Base-by-base conservation (phyloP, 2,797 vertebrate species). In the Lophius americanus region DNA sequence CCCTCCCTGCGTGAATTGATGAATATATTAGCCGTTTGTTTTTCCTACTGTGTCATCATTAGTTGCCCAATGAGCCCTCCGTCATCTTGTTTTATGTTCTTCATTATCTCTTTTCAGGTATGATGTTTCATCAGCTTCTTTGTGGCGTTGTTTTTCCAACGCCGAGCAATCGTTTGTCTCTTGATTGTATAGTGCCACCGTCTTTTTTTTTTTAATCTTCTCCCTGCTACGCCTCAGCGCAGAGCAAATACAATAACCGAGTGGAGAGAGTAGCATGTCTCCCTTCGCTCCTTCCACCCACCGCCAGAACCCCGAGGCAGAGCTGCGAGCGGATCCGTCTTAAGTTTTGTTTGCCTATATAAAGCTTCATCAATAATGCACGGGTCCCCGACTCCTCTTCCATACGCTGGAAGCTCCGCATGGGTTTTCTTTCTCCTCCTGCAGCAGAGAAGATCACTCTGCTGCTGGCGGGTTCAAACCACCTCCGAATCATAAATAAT, bases 351-450 rank as follows among this genome's bases (percentile, higher is more conserved):
- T 92, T 88, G 87, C 85, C 90, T 88, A 91, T 90, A 90, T 89
- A 92, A 91, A 89, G 77, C 68, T 77, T 88, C 82, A 90, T 92
- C 88, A 90, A 92, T 92, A 91, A 91, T 92, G 87, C 84, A 91
- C 68, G 75, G 85, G 82, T 79, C 89, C 82, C 84, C 68, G 85
- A 86, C 85, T 89, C 83, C 82, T 75, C 85, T 85, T 88, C 85
- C 84, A 88, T 90, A 91, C 76, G 52, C 62, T 83, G 70, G 71
- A 74, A 59, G 79, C 69, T 74, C 55, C 71, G 76, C 72, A 55
- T 51, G 55, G 75, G 65, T 71, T 83, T 83, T 78, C 58, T 61
- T 73, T 80, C 23, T 65, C 49, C 53, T 69, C 71, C 58, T 50
- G 63, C 71, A 60, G 77, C 37, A 7, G 32, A 76, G 73, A 78